phyloP scores from a whole-genome alignment of 2,888 invertebrate genomes.

The Stenichneumon culpator region DNA sequence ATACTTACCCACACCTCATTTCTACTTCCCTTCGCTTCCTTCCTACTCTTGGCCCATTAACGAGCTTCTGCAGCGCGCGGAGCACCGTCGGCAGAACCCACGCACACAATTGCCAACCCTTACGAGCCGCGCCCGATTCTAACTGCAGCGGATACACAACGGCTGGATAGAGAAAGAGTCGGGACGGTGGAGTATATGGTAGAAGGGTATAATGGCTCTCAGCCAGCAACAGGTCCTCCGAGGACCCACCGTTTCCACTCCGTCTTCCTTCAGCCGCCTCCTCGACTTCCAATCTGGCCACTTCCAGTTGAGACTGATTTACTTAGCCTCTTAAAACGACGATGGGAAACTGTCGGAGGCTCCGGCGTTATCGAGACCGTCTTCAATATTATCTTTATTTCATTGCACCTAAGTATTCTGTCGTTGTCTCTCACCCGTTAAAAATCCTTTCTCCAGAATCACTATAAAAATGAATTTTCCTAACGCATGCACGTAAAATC shows the following conservation, averaged over 20 bases:
- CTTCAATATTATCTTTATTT: not conserved
- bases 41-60: slow-evolving; percentile 62
- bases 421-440: too few species aligned
- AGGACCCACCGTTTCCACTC: slow-evolving; percentile 55
- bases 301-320: slow-evolving; percentile 36
- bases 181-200: slow-evolving; percentile 2
- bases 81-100: slow-evolving; percentile 24
- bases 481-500: too few species aligned
- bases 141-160: slow-evolving; percentile 76
- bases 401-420: too few species aligned
- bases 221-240: slow-evolving; percentile 81
- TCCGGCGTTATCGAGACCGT: not conserved
- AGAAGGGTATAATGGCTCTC: slow-evolving; percentile 63
- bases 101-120: slow-evolving; percentile 63
- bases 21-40: slow-evolving; percentile 48
- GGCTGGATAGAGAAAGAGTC: slow-evolving; percentile 37
- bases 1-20: slow-evolving; percentile 72
- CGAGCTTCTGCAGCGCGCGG: slow-evolving; percentile 61
- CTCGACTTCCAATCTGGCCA: slow-evolving; percentile 21
- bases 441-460: not conserved
- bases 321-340: not conserved
- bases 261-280: slow-evolving; percentile 28
- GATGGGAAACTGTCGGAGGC: not conserved
- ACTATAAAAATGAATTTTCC: not conserved
- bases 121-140: slow-evolving; percentile 73